A percentile compares a stretch with the other conserved stretches of the same genome.
Evolutionary conservation across 2,113 vertebrate genomes (phyloP).

Genomic region (Gulo gulo): DNA sequence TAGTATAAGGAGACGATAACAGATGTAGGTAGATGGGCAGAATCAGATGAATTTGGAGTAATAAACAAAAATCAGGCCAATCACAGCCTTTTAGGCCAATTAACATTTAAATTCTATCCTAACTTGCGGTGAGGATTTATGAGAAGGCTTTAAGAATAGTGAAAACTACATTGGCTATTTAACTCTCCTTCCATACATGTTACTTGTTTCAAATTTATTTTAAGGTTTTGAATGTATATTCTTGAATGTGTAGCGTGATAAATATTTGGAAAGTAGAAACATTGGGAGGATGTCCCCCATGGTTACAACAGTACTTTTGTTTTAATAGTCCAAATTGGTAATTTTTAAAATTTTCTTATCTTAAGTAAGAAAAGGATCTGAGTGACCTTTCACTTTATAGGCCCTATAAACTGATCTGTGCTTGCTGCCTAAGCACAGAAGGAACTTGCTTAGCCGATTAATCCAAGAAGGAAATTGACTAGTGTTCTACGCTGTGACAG

Average conservation of each 20-base stretch:
- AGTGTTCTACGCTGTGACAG: neutral
- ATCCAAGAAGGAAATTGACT: neutral
- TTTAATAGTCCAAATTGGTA: neutral
- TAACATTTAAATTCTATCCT: neutral
- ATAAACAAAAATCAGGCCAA: neutral
- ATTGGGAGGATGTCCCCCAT: neutral
- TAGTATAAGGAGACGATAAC: accelerated
- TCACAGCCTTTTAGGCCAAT: neutral
- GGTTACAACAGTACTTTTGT: neutral
- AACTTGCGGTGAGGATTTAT: neutral
- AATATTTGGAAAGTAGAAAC: neutral
- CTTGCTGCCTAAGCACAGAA: neutral
- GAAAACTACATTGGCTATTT: neutral
- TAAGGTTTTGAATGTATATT: neutral
- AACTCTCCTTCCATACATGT: neutral
- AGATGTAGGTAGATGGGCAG: neutral
- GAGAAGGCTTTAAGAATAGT: neutral
- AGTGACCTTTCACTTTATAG: neutral
- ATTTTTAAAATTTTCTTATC: neutral
- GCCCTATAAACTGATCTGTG: neutral
- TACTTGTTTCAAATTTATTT: neutral
- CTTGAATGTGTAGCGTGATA: neutral
- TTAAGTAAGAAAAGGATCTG: neutral
- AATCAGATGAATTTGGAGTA: neutral
- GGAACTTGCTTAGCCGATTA: neutral